These are phyloP conservation scores for Epizoanthus ramosus DNA, from an alignment of 92 coral and sea anemone genomes.

Conservation along the genomic window DNA sequence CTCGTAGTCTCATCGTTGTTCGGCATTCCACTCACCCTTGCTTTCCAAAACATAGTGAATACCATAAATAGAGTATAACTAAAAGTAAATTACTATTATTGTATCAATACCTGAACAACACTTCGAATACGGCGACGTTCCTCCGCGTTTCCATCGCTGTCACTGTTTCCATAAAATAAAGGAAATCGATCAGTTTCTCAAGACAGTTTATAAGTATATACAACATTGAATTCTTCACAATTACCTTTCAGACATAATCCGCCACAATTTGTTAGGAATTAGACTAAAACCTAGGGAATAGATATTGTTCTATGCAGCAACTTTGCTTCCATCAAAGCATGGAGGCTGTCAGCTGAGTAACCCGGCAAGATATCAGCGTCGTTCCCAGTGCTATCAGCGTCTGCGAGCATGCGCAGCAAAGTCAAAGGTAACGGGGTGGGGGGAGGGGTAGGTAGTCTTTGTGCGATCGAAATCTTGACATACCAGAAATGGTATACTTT, in stretches of 20 bases:
- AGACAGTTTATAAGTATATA: neutral
- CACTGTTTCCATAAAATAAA: slow-evolving; percentile 33
- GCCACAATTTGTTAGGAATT: neutral
- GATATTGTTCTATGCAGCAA: neutral
- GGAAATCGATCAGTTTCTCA: neutral
- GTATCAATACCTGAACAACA: slow-evolving; percentile 69
- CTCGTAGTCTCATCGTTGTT: too few species aligned
- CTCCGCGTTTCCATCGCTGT: slow-evolving; percentile 63
- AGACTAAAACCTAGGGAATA: neutral
- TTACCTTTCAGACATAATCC: slow-evolving; percentile 27
- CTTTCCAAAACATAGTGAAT: too few species aligned
- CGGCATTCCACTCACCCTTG: too few species aligned
- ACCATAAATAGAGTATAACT: too few species aligned
- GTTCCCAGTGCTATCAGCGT: too few species aligned
- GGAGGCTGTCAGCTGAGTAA: too few species aligned
- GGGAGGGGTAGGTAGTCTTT: too few species aligned
- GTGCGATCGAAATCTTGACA: too few species aligned
- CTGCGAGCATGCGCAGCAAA: too few species aligned
- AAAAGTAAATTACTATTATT: neutral
- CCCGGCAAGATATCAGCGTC: too few species aligned
- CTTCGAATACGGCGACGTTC: slow-evolving; percentile 74
- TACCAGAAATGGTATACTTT: too few species aligned
- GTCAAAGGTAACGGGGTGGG: too few species aligned
- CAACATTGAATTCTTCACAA: neutral
- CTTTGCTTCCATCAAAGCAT: neutral